A percentile compares a stretch with the other conserved stretches of the same genome.
phyloP scores from a whole-genome alignment of 2,797 vertebrate genomes.

The Myotis myotis region DNA sequence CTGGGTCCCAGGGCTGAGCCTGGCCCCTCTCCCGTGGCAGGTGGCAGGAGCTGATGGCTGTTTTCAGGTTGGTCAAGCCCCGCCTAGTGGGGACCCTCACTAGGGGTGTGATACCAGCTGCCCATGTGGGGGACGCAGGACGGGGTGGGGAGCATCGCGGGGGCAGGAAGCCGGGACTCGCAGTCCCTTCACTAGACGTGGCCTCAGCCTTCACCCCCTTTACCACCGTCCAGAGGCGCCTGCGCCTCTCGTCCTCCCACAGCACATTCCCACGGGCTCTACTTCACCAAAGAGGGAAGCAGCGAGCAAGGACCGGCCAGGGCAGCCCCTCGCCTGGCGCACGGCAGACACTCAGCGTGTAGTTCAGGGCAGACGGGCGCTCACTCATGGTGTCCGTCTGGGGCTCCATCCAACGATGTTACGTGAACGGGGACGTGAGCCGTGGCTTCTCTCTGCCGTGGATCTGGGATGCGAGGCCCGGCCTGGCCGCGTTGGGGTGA shows the following conservation, averaged over 20 bases:
- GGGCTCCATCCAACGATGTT: conserved; percentile 79
- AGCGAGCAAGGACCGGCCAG: not conserved
- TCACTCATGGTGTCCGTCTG: conserved; percentile 73
- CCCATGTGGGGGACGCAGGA: rapidly evolving
- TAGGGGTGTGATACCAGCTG: no score
- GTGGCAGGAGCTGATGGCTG: no score
- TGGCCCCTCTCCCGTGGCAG: no score
- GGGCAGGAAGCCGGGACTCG: not conserved
- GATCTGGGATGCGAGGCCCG: conserved; percentile 25
- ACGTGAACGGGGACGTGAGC: conserved; percentile 65
- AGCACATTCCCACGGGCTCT: not conserved
- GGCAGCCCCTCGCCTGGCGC: conserved; percentile 18
- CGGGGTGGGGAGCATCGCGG: rapidly evolving
- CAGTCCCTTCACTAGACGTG: no score
- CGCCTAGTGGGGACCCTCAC: no score
- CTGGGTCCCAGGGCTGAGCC: no score
- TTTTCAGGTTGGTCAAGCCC: no score
- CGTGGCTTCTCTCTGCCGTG: no score
- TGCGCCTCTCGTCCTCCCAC: not conserved
- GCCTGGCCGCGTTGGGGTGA: no score
- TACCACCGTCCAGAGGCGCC: not conserved
- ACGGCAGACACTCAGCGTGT: conserved; percentile 26
- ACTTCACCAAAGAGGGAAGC: not conserved
- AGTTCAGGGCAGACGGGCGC: conserved; percentile 63
- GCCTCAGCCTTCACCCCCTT: not conserved